phyloP scores from a whole-genome alignment of 2,888 invertebrate species.

The Cenopis cana region DNA sequence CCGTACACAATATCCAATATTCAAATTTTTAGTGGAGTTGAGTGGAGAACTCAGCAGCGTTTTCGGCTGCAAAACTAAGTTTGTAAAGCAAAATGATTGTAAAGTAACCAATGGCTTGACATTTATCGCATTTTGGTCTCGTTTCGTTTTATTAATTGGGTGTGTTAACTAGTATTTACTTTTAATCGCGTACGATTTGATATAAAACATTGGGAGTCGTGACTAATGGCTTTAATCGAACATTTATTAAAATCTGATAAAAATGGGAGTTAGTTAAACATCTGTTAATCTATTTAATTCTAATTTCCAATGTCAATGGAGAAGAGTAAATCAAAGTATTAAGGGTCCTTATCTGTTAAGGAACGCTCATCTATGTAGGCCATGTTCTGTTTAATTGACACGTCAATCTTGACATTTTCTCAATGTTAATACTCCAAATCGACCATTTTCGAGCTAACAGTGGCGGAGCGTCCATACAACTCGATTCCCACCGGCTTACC shows the following conservation, averaged over 20 bases:
- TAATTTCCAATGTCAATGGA: no score
- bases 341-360: no score
- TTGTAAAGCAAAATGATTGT: constrained; percentile 24
- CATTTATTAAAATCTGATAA: constrained; percentile 1
- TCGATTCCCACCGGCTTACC: no score
- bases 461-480: no score
- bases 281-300: background rate
- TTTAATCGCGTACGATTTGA: constrained; percentile 25
- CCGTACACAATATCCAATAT: background rate
- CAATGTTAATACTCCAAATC: no score
- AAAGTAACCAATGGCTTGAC: constrained; percentile 26
- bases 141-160: constrained; percentile 39
- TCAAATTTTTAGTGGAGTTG: no score
- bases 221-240: background rate
- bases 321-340: no score
- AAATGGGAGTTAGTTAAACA: background rate
- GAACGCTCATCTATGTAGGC: no score
- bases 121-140: constrained; percentile 34
- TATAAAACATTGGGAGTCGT: constrained; percentile 10
- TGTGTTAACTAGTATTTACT: constrained; percentile 40
- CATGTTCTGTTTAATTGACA: no score
- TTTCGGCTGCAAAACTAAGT: constrained; percentile 1
- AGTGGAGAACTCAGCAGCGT: background rate
- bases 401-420: no score
- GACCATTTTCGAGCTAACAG: no score